Evolutionary conservation across 2,113 vertebrate species (phyloP).

Genomic region (Arizona elegans): DNA sequence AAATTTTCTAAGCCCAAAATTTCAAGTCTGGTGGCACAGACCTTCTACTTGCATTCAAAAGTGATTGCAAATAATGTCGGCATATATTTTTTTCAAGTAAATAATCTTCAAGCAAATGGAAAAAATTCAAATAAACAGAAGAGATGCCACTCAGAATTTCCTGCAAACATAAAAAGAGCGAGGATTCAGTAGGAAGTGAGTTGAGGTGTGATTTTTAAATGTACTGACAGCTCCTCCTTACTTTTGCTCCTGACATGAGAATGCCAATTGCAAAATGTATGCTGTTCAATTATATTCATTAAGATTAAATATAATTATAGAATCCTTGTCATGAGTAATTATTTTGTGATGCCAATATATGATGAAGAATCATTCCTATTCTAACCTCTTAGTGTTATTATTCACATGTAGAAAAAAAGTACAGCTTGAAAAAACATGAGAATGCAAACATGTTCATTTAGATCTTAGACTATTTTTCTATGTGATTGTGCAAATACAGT

Average conservation of each 20-base stretch:
- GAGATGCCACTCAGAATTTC: background rate
- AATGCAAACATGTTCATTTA: background rate
- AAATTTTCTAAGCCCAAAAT: too few relatives aligned
- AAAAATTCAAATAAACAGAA: background rate
- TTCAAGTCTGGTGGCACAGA: background rate
- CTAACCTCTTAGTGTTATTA: background rate
- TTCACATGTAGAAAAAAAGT: slow-evolving; percentile 10
- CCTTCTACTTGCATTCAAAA: background rate
- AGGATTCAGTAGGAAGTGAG: background rate
- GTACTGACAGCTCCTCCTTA: background rate
- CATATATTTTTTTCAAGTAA: background rate
- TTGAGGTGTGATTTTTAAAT: background rate
- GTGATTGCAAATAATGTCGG: background rate
- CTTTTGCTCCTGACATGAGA: background rate
- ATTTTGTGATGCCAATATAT: background rate
- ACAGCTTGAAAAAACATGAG: background rate
- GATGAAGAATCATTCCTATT: background rate
- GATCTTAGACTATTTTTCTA: slow-evolving; percentile 20
- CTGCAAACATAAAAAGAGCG: background rate
- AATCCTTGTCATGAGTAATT: background rate
- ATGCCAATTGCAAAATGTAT: background rate
- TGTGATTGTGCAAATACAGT: slow-evolving; percentile 28
- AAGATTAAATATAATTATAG: background rate
- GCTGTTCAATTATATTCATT: background rate
- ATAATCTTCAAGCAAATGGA: background rate